Evolutionary conservation across 2,797 vertebrate genomes (phyloP).

Genomic region (Protosalanx chinensis): DNA sequence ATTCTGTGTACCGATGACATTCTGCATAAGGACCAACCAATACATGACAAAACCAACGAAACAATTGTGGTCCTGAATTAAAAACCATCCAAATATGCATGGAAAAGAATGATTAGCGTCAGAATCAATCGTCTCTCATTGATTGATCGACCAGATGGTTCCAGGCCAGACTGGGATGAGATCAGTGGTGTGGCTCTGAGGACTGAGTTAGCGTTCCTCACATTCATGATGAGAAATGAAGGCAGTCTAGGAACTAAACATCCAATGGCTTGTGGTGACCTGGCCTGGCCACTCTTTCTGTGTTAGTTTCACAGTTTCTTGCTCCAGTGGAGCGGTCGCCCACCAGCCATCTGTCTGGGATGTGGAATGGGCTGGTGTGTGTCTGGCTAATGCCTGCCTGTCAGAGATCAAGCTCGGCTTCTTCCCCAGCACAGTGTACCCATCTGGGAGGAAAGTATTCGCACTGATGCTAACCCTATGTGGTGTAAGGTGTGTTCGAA

Average conservation of each 20-base stretch:
- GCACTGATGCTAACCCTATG: background rate
- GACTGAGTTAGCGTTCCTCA: background rate
- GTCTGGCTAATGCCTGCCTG: constrained; percentile 19
- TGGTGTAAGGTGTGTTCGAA: background rate
- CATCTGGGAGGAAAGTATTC: constrained; percentile 13
- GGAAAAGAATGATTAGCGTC: background rate
- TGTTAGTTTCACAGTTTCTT: constrained; percentile 6
- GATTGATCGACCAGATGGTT: background rate
- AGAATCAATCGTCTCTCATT: background rate
- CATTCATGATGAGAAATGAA: constrained; percentile 26
- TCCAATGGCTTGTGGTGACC: background rate
- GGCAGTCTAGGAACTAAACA: constrained; percentile 8
- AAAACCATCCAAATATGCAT: no score
- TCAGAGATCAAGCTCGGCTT: constrained; percentile 12
- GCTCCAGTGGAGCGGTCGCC: constrained; percentile 17
- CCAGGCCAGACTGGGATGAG: background rate
- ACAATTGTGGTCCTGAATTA: no score
- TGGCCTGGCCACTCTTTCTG: background rate
- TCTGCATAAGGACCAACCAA: no score
- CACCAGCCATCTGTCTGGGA: constrained; percentile 32
- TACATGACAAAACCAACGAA: no score
- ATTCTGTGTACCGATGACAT: no score
- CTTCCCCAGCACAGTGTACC: background rate
- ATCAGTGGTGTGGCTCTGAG: background rate
- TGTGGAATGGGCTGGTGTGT: background rate